A percentile compares a stretch with the other conserved stretches of the same genome.
Conservation (phyloP, 2,797 vertebrate genomes). For the Enteromius unitaeniatus region DNA sequence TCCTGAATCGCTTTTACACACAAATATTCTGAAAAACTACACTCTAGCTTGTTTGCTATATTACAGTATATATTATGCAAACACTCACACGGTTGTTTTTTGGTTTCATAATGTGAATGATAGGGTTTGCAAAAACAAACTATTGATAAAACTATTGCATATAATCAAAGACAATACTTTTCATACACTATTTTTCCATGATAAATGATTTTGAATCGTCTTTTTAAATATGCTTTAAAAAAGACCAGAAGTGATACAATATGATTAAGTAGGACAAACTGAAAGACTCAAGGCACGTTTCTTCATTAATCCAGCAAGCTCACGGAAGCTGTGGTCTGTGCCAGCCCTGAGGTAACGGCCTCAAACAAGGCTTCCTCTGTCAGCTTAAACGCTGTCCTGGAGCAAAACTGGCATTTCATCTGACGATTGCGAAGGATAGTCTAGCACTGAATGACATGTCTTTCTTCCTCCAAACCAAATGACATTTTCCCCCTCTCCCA, state of each 20-base stretch:
- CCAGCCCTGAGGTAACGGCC: slow-evolving; percentile 69
- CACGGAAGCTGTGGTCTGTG: slow-evolving; percentile 45
- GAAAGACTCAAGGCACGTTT: slow-evolving; percentile 39
- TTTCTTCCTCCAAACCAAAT: slow-evolving; percentile 55
- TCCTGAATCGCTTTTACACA: neutral
- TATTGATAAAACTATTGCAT: neutral
- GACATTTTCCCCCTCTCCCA: slow-evolving; percentile 45
- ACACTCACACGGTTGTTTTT: neutral
- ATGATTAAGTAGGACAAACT: slow-evolving; percentile 11
- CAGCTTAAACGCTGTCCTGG: slow-evolving; percentile 84
- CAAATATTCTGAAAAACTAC: neutral
- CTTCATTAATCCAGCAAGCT: slow-evolving; percentile 21
- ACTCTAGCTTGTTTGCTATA: neutral
- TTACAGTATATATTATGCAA: no score
- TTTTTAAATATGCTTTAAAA: neutral
- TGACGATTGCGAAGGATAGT: slow-evolving; percentile 72
- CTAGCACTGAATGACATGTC: slow-evolving; percentile 76
- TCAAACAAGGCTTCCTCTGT: slow-evolving; percentile 87
- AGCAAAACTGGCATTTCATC: slow-evolving; percentile 81
- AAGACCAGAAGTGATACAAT: neutral
- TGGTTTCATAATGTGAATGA: neutral
- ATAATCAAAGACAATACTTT: neutral
- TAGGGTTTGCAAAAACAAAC: neutral
- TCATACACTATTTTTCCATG: neutral
- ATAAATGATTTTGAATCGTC: neutral